A percentile compares a stretch with the other conserved stretches of the same genome.
These are phyloP conservation scores for Molossus molossus DNA, from an alignment of 2,797 vertebrate species.

Conservation along the genomic window DNA sequence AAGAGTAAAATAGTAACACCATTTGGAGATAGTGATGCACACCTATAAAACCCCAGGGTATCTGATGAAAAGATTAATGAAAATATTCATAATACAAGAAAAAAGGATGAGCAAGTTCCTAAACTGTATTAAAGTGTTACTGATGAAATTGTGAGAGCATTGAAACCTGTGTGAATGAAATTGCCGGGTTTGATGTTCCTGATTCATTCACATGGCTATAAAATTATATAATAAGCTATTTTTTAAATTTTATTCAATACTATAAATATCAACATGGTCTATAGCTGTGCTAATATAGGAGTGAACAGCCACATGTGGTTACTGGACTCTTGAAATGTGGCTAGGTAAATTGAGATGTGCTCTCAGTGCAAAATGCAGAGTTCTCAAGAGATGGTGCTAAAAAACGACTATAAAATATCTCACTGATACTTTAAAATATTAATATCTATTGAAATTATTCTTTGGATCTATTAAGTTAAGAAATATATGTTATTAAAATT, in stretches of 20 bases:
- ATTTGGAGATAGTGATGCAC: not conserved
- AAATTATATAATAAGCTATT: conserved; percentile 14
- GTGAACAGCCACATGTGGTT: not conserved
- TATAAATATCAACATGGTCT: not conserved
- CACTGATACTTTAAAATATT: not conserved
- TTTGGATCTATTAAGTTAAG: not conserved
- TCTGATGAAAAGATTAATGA: not conserved
- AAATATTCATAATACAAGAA: conserved; percentile 1
- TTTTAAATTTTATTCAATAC: conserved; percentile 3
- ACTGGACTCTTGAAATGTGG: not conserved
- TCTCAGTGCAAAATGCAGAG: not conserved
- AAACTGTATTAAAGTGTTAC: not conserved
- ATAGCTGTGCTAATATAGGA: not conserved
- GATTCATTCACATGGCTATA: not conserved
- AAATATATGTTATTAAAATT: not conserved
- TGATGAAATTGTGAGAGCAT: conserved; percentile 26
- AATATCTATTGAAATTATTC: not conserved
- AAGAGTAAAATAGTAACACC: not conserved
- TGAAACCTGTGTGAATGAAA: not conserved
- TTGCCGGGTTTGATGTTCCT: not conserved
- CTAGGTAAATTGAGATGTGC: not conserved
- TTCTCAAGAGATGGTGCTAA: not conserved
- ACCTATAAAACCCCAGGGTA: not conserved
- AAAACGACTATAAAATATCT: not conserved
- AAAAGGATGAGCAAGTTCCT: not conserved